phyloP scores from a whole-genome alignment of 2,113 vertebrate genomes.

The Orthonyx spaldingii region DNA sequence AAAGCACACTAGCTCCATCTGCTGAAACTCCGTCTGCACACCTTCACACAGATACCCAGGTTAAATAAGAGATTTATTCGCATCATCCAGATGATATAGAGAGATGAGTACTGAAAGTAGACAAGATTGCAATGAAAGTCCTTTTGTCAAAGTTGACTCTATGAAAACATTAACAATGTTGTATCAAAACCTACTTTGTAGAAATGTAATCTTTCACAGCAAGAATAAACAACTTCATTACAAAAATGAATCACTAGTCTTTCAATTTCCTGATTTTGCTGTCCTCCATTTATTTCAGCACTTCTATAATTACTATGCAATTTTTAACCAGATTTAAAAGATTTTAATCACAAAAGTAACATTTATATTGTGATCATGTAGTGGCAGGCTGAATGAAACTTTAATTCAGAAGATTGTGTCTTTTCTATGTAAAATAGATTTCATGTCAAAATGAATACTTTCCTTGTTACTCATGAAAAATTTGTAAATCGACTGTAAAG shows the following conservation, averaged over 20 bases:
- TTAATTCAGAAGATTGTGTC: neutral
- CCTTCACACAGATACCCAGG: neutral
- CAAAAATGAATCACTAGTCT: neutral
- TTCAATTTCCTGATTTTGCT: neutral
- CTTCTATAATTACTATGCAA: neutral
- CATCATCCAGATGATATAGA: neutral
- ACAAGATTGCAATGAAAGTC: neutral
- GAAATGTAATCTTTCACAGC: neutral
- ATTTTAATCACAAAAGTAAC: neutral
- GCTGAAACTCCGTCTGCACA: conserved; percentile 25
- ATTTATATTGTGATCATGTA: neutral
- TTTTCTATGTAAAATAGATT: neutral
- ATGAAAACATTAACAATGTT: neutral
- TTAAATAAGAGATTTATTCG: neutral
- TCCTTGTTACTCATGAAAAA: neutral
- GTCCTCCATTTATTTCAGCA: neutral
- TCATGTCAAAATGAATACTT: neutral
- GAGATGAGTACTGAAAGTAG: neutral
- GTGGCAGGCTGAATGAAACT: neutral
- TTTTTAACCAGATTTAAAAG: neutral
- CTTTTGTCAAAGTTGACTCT: neutral
- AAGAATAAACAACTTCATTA: neutral
- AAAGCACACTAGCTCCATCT: conserved; percentile 72
- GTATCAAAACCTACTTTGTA: neutral
- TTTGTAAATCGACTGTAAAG: neutral